A percentile compares a stretch with the other conserved stretches of the same genome.
Conservation (phyloP, 2,113 vertebrate genomes). For the Halichoerus grypus region DNA sequence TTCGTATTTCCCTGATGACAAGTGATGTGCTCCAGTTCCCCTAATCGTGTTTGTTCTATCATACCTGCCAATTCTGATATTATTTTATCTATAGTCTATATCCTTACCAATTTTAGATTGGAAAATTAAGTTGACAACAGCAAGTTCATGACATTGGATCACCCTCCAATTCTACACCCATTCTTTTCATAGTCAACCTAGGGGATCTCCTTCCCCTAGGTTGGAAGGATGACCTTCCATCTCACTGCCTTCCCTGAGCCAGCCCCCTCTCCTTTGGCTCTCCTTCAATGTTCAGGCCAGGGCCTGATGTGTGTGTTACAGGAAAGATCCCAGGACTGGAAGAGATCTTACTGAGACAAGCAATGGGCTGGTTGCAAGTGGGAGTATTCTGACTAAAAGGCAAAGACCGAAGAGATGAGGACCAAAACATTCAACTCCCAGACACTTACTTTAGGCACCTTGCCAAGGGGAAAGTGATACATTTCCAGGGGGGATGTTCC, state of each 20-base stretch:
- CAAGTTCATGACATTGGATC: neutral
- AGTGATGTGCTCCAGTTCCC: neutral
- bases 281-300: neutral
- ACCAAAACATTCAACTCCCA: neutral
- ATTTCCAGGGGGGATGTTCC: neutral
- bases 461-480: neutral
- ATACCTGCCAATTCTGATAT: neutral
- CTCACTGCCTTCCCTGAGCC: neutral
- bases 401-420: neutral
- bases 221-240: neutral
- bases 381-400: neutral
- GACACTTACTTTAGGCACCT: neutral
- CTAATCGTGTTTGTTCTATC: neutral
- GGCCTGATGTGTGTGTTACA: neutral
- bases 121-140: neutral
- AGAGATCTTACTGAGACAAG: neutral
- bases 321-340: neutral
- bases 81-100: neutral
- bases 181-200: neutral
- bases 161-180: neutral
- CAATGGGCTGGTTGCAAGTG: neutral
- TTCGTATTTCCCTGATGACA: neutral
- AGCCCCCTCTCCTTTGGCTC: neutral
- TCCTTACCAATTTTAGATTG: neutral
- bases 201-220: neutral